Percentiles rank a stretch among this genome's conserved stretches.
Conservation (phyloP, 2,797 vertebrate species). For the Pangasius macronema region DNA sequence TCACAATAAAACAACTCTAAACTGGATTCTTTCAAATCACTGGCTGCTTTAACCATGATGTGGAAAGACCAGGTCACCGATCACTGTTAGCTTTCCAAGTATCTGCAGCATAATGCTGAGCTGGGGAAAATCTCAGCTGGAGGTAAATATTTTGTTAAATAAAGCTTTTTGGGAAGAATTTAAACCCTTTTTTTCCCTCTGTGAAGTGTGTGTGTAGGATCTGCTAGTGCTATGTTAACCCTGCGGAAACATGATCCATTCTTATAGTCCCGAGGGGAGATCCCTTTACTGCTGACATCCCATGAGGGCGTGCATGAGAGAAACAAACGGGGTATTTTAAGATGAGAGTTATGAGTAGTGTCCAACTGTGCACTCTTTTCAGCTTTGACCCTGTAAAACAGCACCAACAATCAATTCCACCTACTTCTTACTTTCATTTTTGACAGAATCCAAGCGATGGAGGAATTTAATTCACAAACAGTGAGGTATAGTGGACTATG, state of each 20-base stretch:
- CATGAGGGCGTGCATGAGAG: conserved; percentile 59
- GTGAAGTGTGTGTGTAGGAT: not conserved
- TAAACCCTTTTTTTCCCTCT: not conserved
- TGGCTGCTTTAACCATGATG: not conserved
- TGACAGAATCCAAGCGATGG: not conserved
- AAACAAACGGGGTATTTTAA: conserved; percentile 70
- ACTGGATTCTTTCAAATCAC: not conserved
- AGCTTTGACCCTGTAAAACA: conserved; percentile 39
- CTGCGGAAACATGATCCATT: conserved; percentile 10
- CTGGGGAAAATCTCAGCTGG: not conserved
- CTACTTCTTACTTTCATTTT: no score
- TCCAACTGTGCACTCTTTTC: conserved; percentile 52
- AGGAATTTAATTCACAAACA: not conserved
- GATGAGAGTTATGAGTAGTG: conserved; percentile 59
- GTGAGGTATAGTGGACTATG: not conserved
- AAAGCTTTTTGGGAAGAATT: not conserved
- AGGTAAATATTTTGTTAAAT: not conserved
- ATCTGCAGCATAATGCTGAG: not conserved
- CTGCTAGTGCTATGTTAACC: not conserved
- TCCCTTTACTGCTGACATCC: conserved; percentile 57
- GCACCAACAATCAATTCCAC: not conserved
- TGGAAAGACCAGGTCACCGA: not conserved
- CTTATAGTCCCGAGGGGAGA: conserved; percentile 55
- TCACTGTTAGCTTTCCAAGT: not conserved
- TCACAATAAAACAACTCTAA: not conserved